Conservation (phyloP, 2,888 invertebrate species). For the Caenorhabditis zanzibari region DNA sequence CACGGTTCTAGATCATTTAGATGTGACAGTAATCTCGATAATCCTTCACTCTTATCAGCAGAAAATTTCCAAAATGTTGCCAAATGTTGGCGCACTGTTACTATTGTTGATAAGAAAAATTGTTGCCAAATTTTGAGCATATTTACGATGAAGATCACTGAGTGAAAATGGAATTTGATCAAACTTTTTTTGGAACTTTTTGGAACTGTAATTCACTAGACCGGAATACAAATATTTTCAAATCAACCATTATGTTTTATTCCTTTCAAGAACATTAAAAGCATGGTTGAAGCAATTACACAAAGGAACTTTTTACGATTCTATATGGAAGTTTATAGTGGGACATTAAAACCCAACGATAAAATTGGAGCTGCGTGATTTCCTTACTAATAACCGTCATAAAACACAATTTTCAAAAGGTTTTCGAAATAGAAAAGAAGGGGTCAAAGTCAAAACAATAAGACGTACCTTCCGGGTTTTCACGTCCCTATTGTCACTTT, state of each 20-base stretch:
- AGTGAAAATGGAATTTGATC: neutral
- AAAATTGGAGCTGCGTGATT: neutral
- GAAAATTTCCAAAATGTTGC: constrained; percentile 24
- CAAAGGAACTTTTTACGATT: neutral
- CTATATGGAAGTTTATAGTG: too few species aligned
- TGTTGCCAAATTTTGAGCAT: constrained; percentile 14
- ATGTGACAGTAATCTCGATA: neutral
- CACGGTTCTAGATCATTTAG: neutral
- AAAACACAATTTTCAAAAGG: neutral
- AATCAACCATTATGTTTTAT: too few species aligned
- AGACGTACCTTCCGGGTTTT: constrained; percentile 6
- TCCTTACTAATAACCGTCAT: neutral
- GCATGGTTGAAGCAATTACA: neutral
- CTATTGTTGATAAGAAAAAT: constrained; percentile 11
- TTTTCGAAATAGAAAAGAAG: neutral
- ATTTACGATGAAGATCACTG: neutral
- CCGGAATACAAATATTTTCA: too few species aligned
- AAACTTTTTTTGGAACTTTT: too few species aligned
- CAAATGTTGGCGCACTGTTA: constrained; percentile 9
- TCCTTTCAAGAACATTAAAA: too few species aligned
- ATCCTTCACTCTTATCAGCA: constrained; percentile 7
- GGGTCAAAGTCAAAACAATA: constrained; percentile 3
- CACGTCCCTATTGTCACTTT: constrained; percentile 8
- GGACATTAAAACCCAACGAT: too few species aligned
- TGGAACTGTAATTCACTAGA: too few species aligned